Evolutionary conservation across 37 sponge, comb jelly and placozoan genomes (phyloP).

Genomic region (Diacarnus erythraeanus): DNA sequence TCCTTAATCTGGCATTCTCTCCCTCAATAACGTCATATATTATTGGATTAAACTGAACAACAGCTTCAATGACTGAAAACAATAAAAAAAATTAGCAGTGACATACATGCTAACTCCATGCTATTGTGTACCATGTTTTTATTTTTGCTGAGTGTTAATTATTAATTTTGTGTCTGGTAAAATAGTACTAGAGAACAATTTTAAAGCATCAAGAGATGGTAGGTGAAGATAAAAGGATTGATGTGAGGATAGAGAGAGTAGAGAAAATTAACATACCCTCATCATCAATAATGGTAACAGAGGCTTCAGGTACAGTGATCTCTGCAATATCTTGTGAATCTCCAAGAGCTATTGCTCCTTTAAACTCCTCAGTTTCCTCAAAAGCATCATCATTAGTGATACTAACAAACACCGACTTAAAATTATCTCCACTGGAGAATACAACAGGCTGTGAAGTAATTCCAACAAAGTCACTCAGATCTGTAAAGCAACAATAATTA

Average conservation of each 20-base stretch:
- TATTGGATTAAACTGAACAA: conserved; percentile 25
- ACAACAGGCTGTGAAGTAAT: neutral
- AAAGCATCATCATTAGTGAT: neutral
- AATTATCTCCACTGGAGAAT: neutral
- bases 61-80: neutral
- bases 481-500: neutral
- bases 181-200: too few species aligned
- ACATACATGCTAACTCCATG: too few species aligned
- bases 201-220: neutral
- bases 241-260: too few species aligned
- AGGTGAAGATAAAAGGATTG: too few species aligned
- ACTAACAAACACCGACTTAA: neutral
- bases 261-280: neutral
- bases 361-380: conserved; percentile 3
- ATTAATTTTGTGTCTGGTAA: too few species aligned
- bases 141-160: neutral
- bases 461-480: neutral
- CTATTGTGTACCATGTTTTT: too few species aligned
- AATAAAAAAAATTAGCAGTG: too few species aligned
- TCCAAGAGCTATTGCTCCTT: neutral
- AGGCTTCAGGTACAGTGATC: neutral
- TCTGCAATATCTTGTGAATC: neutral
- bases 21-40: conserved; percentile 21
- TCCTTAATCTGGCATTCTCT: neutral
- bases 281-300: neutral